Evolutionary conservation across 2,797 vertebrate species (phyloP).

Genomic region (Sebastes trivittatus): DNA sequence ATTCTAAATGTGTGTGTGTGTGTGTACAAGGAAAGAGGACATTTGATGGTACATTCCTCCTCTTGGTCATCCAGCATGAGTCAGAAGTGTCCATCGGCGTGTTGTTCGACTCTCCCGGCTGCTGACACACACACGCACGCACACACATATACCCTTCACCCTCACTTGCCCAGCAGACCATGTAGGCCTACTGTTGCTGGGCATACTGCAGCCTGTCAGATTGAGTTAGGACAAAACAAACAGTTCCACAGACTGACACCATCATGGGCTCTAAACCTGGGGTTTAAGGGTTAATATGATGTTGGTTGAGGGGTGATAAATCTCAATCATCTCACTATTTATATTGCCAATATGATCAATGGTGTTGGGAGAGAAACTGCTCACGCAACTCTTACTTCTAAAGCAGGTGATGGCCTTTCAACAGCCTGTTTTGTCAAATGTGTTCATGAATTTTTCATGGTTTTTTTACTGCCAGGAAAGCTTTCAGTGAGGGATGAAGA

Average conservation of each 20-base stretch:
- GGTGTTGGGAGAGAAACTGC: neutral
- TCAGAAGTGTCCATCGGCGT: constrained; percentile 42
- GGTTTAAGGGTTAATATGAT: neutral
- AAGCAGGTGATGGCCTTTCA: constrained; percentile 3
- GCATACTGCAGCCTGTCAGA: constrained; percentile 36
- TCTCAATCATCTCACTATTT: neutral
- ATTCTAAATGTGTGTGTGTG: neutral
- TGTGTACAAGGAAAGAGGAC: neutral
- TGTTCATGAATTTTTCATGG: constrained; percentile 5
- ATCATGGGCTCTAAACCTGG: neutral
- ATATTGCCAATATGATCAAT: neutral
- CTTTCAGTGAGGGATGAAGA: neutral
- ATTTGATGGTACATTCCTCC: neutral
- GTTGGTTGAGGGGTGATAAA: neutral
- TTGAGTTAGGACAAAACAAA: constrained; percentile 14
- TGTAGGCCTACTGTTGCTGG: constrained; percentile 37
- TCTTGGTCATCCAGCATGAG: constrained; percentile 43
- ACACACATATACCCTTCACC: neutral
- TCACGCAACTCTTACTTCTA: neutral
- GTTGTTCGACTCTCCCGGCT: neutral
- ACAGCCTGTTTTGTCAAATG: neutral
- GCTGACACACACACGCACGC: constrained; percentile 3
- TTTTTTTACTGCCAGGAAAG: neutral
- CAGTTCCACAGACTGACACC: constrained; percentile 12
- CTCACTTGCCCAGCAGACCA: neutral